These are phyloP conservation scores for Ischnura elegans DNA, from an alignment of 2,888 invertebrate species.

Conservation along the genomic window DNA sequence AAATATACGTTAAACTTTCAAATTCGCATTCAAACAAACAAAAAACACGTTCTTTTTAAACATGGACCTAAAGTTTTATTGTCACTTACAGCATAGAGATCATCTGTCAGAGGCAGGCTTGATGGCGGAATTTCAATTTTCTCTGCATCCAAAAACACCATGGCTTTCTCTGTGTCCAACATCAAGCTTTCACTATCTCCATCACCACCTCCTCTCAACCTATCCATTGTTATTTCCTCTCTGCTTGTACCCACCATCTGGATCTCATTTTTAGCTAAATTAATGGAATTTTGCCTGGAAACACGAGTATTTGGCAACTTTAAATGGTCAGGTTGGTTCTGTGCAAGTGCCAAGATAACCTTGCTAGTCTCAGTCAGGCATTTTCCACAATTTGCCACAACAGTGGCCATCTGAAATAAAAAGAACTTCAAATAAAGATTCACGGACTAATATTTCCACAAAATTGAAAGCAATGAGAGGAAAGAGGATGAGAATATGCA, in stretches of 20 bases:
- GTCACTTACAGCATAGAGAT: not conserved
- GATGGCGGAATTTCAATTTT: not conserved
- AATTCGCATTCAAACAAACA: no score
- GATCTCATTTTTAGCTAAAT: not conserved
- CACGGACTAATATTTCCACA: no score
- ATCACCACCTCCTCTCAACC: not conserved
- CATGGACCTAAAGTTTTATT: not conserved
- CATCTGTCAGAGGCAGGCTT: not conserved
- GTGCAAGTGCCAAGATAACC: not conserved
- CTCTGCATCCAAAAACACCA: not conserved
- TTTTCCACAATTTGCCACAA: not conserved
- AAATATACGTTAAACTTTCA: no score
- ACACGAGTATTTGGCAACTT: not conserved
- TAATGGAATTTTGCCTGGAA: not conserved
- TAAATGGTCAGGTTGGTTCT: not conserved
- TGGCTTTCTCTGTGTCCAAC: no score
- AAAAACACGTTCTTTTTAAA: no score
- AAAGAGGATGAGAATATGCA: no score
- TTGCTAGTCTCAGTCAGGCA: not conserved
- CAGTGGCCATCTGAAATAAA: constrained; percentile 2
- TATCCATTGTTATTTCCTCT: constrained; percentile 13
- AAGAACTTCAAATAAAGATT: not conserved
- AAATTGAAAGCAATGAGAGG: no score
- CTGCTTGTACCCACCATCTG: not conserved
- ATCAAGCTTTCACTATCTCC: not conserved